Percentiles rank a stretch among this genome's conserved stretches.
phyloP scores from a whole-genome alignment of 2,113 vertebrate genomes.

The Crotalus viridis region DNA sequence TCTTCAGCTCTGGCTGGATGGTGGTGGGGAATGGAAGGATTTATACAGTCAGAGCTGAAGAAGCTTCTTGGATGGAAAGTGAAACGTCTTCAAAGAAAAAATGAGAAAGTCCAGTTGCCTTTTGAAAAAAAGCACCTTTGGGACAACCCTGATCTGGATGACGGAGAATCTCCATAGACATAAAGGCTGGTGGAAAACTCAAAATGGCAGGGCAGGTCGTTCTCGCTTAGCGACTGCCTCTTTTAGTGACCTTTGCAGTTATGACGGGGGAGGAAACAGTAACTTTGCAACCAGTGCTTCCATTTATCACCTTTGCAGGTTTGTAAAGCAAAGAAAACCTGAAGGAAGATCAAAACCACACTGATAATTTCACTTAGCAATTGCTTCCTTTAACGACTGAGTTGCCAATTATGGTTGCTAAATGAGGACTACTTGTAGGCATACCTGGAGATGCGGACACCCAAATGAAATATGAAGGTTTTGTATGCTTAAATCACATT shows the following conservation, averaged over 20 bases:
- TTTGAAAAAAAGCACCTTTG: too few relatives aligned
- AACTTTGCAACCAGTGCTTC: not conserved
- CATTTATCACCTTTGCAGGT: not conserved
- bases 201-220: not conserved
- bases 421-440: not conserved
- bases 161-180: too few relatives aligned
- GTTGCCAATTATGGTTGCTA: not conserved
- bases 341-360: not conserved
- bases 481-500: not conserved
- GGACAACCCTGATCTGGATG: too few relatives aligned
- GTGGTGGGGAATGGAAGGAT: too few relatives aligned
- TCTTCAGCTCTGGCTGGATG: too few relatives aligned
- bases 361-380: not conserved
- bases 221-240: not conserved
- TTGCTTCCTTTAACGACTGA: not conserved
- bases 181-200: not conserved
- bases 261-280: not conserved
- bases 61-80: too few relatives aligned
- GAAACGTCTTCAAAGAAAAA: too few relatives aligned
- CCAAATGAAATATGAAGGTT: not conserved
- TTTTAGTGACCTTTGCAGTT: not conserved
- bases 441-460: not conserved
- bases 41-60: too few relatives aligned
- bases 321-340: not conserved
- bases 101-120: too few relatives aligned